Base-by-base conservation (phyloP, 2,888 invertebrate genomes). In the Nymphalis c-album region DNA sequence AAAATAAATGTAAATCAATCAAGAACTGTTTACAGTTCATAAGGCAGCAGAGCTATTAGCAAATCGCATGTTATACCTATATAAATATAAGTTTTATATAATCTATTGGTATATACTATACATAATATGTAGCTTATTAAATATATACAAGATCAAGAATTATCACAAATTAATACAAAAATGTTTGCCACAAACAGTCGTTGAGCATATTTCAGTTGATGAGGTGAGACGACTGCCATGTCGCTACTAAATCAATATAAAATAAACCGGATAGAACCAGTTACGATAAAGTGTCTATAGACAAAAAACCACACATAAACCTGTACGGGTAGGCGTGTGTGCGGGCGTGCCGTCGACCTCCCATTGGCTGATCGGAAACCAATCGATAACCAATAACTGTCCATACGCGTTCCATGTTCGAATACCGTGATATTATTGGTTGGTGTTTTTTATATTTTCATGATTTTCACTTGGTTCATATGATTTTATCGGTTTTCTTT, bases 351-450 rank as follows among this genome's bases (percentile, higher is more conserved):
- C 85, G 74, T 57, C 66, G 72, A 77, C 67, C 79, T 74, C 77
- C 77, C 74, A 91, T 93, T 93, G 93, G 93, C 82, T 87, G 89
- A 91, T 91, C 80, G 91, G 88, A 91, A 90, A 89, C 85, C 87
- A 82, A 92, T 92, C 90, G 85, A 90, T 90, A 87, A 78, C 89
- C 88, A 83, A 90, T 90, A 88, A 81, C 84, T 79, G 79, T 75
- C 77, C 80, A 70, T 71, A 73, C 72, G 69, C 73, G 75, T 73
- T 74, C 73, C 67, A 73, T 46, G 55, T 73, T 75, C 71, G 65
- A 74, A 76, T 68, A 71, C 69, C 57, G 63, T 20, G 68, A 59
- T 69, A 68, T 67, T 63, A 77, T 74, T 77, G 76, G 77, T 55
- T 63, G 71, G 63, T 48, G 68, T 75, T 35, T 35, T 57, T 57